Evolutionary conservation across 30 jellyfish, hydroid and myxozoan species (phyloP).

Genomic region (Sanderia malayensis): DNA sequence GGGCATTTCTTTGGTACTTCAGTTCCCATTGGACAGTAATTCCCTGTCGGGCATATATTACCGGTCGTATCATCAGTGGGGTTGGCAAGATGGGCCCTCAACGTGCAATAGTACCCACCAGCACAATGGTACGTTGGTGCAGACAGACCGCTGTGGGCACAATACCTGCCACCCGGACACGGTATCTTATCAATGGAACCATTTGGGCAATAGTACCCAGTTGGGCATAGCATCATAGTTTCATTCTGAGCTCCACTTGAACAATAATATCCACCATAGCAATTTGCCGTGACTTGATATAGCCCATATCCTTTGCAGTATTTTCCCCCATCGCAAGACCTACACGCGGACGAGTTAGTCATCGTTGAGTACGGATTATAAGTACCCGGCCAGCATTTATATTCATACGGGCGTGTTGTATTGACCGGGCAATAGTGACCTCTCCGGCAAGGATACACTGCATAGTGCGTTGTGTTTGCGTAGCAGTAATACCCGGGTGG

Average conservation of each 20-base stretch:
- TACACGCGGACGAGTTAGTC: conserved; percentile 77
- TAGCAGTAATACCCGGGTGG: conserved; percentile 92
- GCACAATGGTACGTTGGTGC: conserved; percentile 85
- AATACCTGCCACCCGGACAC: conserved; percentile 84
- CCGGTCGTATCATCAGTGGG: conserved; percentile 94
- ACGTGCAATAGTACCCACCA: conserved; percentile 87
- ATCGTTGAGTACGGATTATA: conserved; percentile 68
- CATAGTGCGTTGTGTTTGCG: conserved; percentile 61
- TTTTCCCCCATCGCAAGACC: conserved; percentile 82
- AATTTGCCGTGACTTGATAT: conserved; percentile 49
- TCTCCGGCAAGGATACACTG: conserved; percentile 66
- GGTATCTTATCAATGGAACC: conserved; percentile 74
- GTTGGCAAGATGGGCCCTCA: conserved; percentile 64
- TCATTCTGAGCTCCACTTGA: conserved; percentile 85
- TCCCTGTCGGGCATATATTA: conserved; percentile 86
- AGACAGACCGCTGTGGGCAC: conserved; percentile 78
- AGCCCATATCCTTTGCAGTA: conserved; percentile 91
- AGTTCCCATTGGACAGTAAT: conserved; percentile 86
- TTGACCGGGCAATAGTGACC: conserved; percentile 94
- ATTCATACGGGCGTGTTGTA: conserved; percentile 80
- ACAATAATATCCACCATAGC: conserved; percentile 93
- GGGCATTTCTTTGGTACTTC: conserved; percentile 79
- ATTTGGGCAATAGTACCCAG: conserved; percentile 86
- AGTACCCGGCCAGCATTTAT: conserved; percentile 95
- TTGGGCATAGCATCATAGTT: conserved; percentile 72